A percentile compares a stretch with the other conserved stretches of the same genome.
Conservation (phyloP, 2,888 invertebrate species). For the Acrocyrtus sp. region DNA sequence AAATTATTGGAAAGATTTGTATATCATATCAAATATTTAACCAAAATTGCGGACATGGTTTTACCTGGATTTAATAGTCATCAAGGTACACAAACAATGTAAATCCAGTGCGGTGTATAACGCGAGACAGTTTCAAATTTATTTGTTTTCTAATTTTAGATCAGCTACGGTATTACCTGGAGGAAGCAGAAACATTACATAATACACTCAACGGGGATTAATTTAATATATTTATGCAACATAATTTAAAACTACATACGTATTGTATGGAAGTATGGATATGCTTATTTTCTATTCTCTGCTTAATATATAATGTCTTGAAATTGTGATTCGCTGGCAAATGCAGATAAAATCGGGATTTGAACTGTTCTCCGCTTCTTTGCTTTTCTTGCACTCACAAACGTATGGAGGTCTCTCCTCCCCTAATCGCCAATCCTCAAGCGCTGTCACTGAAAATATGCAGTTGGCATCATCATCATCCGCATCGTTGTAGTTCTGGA, state of each 20-base stretch:
- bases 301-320: not conserved
- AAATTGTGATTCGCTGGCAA: slow-evolving; percentile 41
- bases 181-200: slow-evolving; percentile 14
- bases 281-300: too few species aligned
- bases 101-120: too few species aligned
- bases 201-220: too few species aligned
- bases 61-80: slow-evolving; percentile 53
- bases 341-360: slow-evolving; percentile 54
- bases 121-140: too few species aligned
- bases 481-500: slow-evolving; percentile 19
- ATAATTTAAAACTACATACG: too few species aligned
- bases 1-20: slow-evolving; percentile 30
- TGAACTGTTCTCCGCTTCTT: slow-evolving; percentile 40
- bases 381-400: slow-evolving; percentile 53
- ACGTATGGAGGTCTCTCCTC: slow-evolving; percentile 48
- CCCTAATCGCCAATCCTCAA: slow-evolving; percentile 46
- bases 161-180: slow-evolving; percentile 17
- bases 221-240: too few species aligned
- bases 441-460: slow-evolving; percentile 44
- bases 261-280: too few species aligned
- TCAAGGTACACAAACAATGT: too few species aligned
- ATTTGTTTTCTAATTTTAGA: slow-evolving; percentile 5
- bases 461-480: slow-evolving; percentile 44
- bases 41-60: slow-evolving; percentile 45
- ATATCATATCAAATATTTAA: slow-evolving; percentile 39